Evolutionary conservation across 1,140 invertebrate genomes (phyloP).

Genomic region (Aphis gossypii): DNA sequence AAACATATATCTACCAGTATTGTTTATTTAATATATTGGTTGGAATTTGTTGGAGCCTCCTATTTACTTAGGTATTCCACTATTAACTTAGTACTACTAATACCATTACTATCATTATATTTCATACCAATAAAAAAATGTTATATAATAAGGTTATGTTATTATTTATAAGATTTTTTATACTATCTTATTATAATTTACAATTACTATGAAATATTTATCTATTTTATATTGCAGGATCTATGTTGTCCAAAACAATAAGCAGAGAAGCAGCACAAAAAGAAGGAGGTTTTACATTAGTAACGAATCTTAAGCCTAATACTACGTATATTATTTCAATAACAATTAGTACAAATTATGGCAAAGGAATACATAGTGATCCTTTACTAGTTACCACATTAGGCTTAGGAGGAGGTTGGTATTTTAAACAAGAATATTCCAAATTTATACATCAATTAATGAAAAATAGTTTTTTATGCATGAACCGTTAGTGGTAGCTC

Average conservation of each 20-base stretch:
- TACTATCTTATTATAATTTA: background rate
- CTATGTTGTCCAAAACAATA: background rate
- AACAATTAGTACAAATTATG: background rate
- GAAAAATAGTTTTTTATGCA: background rate
- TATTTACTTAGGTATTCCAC: no score
- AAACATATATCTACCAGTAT: no score
- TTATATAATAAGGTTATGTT: background rate
- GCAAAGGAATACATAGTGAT: background rate
- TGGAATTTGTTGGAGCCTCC: no score
- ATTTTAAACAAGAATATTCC: background rate
- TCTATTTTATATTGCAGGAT: background rate
- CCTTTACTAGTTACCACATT: background rate
- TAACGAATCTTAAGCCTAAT: background rate
- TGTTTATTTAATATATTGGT: no score
- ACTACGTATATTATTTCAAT: background rate
- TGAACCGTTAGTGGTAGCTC: background rate
- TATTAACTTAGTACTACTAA: no score
- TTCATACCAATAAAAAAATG: no score
- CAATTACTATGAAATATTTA: background rate
- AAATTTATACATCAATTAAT: background rate
- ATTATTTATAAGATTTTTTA: background rate
- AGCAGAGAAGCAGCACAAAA: background rate
- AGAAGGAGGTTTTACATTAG: background rate
- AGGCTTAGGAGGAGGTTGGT: background rate
- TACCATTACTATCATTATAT: no score